phyloP scores from a whole-genome alignment of 1,140 invertebrate species.

The Drosophila sproati region DNA sequence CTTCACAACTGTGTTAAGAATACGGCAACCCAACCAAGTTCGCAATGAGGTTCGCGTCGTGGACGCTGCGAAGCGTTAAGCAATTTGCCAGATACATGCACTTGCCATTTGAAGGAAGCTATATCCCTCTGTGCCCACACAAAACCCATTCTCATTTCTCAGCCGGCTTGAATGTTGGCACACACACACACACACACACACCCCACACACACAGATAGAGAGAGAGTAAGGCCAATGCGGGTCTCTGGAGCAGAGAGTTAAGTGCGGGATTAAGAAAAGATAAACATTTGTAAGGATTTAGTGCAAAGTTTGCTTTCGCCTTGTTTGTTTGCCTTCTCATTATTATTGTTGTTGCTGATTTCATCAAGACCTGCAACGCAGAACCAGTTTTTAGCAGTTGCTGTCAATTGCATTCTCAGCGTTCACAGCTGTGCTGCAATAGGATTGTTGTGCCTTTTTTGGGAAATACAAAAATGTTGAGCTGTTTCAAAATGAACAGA shows the following conservation, averaged over 20 bases:
- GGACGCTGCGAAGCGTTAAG: slow-evolving; percentile 70
- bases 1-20: slow-evolving; percentile 80
- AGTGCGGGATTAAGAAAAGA: slow-evolving; percentile 84
- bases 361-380: not conserved
- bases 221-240: slow-evolving; percentile 59
- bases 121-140: not conserved
- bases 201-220: not conserved
- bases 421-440: slow-evolving; percentile 11
- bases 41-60: slow-evolving; percentile 16
- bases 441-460: not conserved
- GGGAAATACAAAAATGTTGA: not conserved
- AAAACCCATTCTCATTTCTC: slow-evolving; percentile 1
- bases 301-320: slow-evolving; percentile 77
- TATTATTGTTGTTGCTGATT: slow-evolving; percentile 63
- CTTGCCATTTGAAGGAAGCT: slow-evolving; percentile 13
- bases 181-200: not conserved
- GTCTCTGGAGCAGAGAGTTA: slow-evolving; percentile 67
- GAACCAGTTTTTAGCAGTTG: slow-evolving; percentile 11
- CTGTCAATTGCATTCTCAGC: slow-evolving; percentile 29
- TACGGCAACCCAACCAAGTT: slow-evolving; percentile 47
- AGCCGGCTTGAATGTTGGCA: slow-evolving; percentile 19
- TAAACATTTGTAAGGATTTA: slow-evolving; percentile 84
- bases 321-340: slow-evolving; percentile 71
- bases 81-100: slow-evolving; percentile 81
- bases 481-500: not conserved